Evolutionary conservation across 2,113 vertebrate species (phyloP).

Genomic region (Pseudorasbora parva): DNA sequence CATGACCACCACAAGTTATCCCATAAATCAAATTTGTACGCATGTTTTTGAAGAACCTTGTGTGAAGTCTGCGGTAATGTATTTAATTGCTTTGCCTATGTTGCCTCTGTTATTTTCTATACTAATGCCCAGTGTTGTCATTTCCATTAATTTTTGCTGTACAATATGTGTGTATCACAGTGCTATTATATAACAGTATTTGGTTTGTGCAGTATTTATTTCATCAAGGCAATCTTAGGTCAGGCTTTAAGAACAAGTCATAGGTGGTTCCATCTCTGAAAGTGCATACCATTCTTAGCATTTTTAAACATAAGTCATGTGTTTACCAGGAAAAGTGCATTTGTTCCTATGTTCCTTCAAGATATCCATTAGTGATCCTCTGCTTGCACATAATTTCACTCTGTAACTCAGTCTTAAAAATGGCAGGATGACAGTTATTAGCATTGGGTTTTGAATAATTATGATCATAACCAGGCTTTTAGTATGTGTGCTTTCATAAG

Average conservation of each 20-base stretch:
- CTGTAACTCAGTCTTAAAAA: background rate
- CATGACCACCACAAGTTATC: background rate
- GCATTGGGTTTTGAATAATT: background rate
- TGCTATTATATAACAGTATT: background rate
- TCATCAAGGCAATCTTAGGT: too few species aligned
- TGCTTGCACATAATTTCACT: background rate
- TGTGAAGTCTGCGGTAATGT: background rate
- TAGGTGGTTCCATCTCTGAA: background rate
- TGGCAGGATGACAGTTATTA: background rate
- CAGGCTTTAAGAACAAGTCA: background rate
- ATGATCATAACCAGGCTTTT: background rate
- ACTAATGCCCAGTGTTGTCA: too few species aligned
- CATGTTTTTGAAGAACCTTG: background rate
- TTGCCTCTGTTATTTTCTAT: too few species aligned
- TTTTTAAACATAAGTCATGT: background rate
- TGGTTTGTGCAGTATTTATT: background rate
- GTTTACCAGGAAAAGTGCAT: constrained; percentile 2
- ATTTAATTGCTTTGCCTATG: background rate
- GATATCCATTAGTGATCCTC: background rate
- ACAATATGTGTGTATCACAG: too few species aligned
- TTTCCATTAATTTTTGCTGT: too few species aligned
- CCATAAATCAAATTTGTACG: background rate
- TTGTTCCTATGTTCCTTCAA: background rate
- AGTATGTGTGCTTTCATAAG: background rate
- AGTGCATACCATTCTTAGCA: background rate